A percentile compares a stretch with the other conserved stretches of the same genome.
These are phyloP conservation scores for Phaethon lepturus DNA, from an alignment of 2,113 vertebrate genomes.

Conservation along the genomic window DNA sequence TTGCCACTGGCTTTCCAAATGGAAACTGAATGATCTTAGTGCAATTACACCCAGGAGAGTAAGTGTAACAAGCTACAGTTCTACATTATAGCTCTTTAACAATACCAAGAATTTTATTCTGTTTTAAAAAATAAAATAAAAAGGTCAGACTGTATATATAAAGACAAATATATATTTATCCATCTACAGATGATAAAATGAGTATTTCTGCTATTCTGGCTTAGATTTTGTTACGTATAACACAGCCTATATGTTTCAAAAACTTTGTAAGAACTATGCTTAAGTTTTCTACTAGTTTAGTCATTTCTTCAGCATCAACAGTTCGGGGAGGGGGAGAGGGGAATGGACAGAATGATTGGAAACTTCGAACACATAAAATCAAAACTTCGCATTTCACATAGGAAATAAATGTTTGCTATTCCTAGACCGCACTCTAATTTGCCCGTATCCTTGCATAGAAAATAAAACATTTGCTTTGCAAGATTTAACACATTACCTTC, in stretches of 20 bases:
- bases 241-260: neutral
- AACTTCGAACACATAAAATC: constrained; percentile 26
- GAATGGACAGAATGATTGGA: constrained; percentile 14
- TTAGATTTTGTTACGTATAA: neutral
- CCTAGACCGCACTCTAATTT: neutral
- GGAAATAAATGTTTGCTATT: neutral
- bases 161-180: constrained; percentile 18
- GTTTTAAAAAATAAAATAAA: constrained; percentile 62
- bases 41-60: constrained; percentile 92
- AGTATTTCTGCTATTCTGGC: neutral
- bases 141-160: constrained; percentile 59
- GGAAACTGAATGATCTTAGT: constrained; percentile 86
- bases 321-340: neutral
- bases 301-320: neutral
- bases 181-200: neutral
- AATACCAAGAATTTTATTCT: constrained; percentile 73
- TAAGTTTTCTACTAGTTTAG: constrained; percentile 45
- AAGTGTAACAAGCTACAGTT: constrained; percentile 88
- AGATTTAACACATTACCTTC: constrained; percentile 45
- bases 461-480: constrained; percentile 46
- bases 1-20: constrained; percentile 91
- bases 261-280: neutral
- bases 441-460: neutral
- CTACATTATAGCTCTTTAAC: constrained; percentile 84
- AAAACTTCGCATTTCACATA: constrained; percentile 35